Evolutionary conservation across 2,888 invertebrate species (phyloP), one percentile per base, ranked within the genome.

Genomic region (Caenorhabditis sp.): DNA sequence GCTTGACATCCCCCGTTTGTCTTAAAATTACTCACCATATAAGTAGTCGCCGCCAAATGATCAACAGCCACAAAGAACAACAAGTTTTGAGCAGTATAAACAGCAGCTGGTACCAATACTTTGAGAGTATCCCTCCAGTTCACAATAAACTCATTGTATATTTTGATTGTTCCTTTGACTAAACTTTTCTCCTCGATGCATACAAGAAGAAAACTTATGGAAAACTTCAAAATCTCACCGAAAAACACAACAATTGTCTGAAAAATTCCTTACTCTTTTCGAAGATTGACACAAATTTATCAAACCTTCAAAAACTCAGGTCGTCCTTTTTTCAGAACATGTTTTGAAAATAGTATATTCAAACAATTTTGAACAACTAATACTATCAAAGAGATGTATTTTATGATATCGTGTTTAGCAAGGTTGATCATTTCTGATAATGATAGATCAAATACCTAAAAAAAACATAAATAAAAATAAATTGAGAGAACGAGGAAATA

Each of bases 21-120:
- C n/a, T n/a, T n/a, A n/a, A n/a, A n/a, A n/a, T n/a, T n/a, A n/a
- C 56, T 86, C 90, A 93, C 95, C 92, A 99, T 99, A 90, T 96
- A 95, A 36, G 99, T 99, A 20, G 97, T 97, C 61, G 97, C 97
- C 90, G 99, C 97, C 83, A 99, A 91, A 91, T 99, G 95, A 2
- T 96, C 94, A 31, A 97, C 94, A 14, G 82, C 82, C 23, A 82
- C 80, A 56, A 81, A 99, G 5, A 99, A 91, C 73, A 99, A 91
- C 90, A 97, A 97, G 88, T 99, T 99, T 90, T 99, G 99, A 77
- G 99, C 90, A 61, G 95, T 93, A 88, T 99, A 99, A 0, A 97
- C 92, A 84, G 96, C 91, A 0, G 97, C 95, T 64, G 99, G 97
- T 63, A 99, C 93, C 84, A 94, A 94, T 20, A 99, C 75, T 53